Evolutionary conservation across 2,797 vertebrate genomes (phyloP).

Genomic region (Anguilla pacifica): DNA sequence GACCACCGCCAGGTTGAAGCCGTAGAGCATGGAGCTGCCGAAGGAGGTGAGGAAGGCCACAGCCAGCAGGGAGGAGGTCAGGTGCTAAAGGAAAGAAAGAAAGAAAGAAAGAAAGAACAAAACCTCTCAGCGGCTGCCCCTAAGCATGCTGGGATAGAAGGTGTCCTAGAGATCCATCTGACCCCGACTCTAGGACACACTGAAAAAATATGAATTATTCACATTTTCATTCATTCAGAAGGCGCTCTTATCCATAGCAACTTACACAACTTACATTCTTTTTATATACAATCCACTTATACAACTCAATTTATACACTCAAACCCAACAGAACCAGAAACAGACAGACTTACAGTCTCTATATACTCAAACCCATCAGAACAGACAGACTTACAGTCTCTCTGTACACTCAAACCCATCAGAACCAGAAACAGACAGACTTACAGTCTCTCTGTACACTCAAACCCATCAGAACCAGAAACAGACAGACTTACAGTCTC

Average conservation of each 20-base stretch:
- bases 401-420: neutral
- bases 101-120: neutral
- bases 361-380: no score
- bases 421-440: neutral
- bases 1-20: slow-evolving; percentile 90
- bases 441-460: neutral
- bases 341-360: no score
- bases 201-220: neutral
- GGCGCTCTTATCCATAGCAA: no score
- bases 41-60: slow-evolving; percentile 86
- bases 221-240: no score
- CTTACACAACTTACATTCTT: no score
- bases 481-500: no score
- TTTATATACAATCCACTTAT: no score
- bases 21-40: slow-evolving; percentile 90
- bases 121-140: neutral
- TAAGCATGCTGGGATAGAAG: neutral
- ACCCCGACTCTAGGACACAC: neutral
- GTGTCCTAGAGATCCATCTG: neutral
- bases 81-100: slow-evolving; percentile 61
- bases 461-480: no score
- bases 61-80: slow-evolving; percentile 79
- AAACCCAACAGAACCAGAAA: no score
- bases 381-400: neutral
- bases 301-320: no score